Evolutionary conservation across 2,888 invertebrate genomes (phyloP), one percentile per base, ranked within the genome.

Genomic region (Punctoribates punctum): DNA sequence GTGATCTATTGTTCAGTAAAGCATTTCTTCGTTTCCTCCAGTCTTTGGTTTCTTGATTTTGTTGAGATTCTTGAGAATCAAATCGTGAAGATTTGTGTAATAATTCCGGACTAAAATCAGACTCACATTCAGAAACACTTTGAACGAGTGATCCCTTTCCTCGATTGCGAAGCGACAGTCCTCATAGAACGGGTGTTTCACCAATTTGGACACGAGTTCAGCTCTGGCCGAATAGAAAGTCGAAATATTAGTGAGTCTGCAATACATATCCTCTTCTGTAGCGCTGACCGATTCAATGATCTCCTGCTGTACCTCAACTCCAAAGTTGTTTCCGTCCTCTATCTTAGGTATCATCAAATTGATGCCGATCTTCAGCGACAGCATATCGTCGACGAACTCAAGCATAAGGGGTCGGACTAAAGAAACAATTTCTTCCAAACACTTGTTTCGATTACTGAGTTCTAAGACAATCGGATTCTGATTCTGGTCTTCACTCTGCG

Each of bases 301-400:
- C 15, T n/a, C 25, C n/a, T 34, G 84, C 81, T 85, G 85, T 65
- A 85, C 84, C 67, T 84, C 84, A n/a, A 86, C 86, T 27, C 86
- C 86, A 81, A 86, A 86, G 79, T 86, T 86, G 81, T 86, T 86
- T 1, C 86, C 86, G 81, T 86, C 86, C 81, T 86, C 86, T 77
- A 86, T 85, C 77, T 84, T 83, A 6, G 86, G 86, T 78, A 86
- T 85, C 75, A 85, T 81, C 78, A 85, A 84, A 34, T 84, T 83
- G 77, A 86, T 86, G 86, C 86, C 86, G 34, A 75, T 6, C 25
- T 46, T 70, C 5, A 77, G 27, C 20, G 42, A 29, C 2, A 46
- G 46, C 13, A 70, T 51, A 17, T 77, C 77, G 15, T 70, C 11
- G 1, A 20, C 2, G 1, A 67, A 38, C 8, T 67, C 65, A 17